Evolutionary conservation across 2,888 invertebrate species (phyloP).

Genomic region (Adelphocoris suturalis): DNA sequence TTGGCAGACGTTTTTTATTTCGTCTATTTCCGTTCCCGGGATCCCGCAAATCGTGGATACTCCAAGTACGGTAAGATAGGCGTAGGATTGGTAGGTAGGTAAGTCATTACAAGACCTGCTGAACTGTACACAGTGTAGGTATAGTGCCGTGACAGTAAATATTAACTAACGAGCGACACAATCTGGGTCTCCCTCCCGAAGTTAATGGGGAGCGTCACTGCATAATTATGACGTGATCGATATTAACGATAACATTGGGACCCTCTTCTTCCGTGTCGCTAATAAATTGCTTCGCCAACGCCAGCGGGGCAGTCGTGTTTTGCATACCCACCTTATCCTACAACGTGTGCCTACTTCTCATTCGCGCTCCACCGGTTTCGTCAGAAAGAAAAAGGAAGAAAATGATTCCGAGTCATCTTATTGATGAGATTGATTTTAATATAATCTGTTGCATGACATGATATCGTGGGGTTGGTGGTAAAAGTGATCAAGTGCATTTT

Average conservation of each 20-base stretch:
- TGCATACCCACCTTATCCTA: constrained; percentile 6
- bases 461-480: too few relatives aligned
- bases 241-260: constrained; percentile 49
- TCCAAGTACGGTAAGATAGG: neutral
- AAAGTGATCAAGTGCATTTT: too few relatives aligned
- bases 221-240: constrained; percentile 52
- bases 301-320: neutral
- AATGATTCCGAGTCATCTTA: too few relatives aligned
- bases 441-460: too few relatives aligned
- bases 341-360: neutral
- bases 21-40: neutral
- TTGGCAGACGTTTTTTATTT: neutral
- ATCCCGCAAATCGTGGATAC: neutral
- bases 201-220: constrained; percentile 44
- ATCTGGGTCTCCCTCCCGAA: constrained; percentile 24
- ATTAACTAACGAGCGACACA: constrained; percentile 42
- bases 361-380: neutral
- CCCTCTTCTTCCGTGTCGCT: constrained; percentile 34
- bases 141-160: constrained; percentile 44
- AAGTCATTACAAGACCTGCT: constrained; percentile 13
- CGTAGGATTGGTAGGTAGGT: neutral
- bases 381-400: neutral
- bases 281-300: neutral
- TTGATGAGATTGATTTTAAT: too few relatives aligned
- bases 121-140: neutral